Evolutionary conservation across 2,113 vertebrate genomes (phyloP), one percentile per base, ranked within the genome.

Genomic region (Hyperoodon ampullatus): DNA sequence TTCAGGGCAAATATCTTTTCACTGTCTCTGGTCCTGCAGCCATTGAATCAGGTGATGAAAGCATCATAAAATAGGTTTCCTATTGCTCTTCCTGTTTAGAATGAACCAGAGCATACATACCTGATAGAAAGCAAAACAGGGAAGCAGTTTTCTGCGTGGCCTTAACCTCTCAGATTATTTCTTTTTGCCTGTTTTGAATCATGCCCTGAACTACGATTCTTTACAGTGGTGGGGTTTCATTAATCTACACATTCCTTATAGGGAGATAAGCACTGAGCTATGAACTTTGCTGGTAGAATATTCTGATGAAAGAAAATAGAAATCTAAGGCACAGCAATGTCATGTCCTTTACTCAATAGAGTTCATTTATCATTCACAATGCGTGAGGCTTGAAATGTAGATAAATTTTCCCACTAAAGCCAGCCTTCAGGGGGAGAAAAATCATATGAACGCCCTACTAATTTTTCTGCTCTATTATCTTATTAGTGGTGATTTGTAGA

Each of bases 301-400:
- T 94, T 97, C 89, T 96, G 65, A 96, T 94, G 93, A 87, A 96
- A 94, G 94, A 83, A 94, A 91, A 94, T 42, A 96, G 82, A 92
- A 96, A 89, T 94, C 83, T 77, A 23, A 92, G 60, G 75, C 90
- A 90, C 85, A 96, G 93, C 97, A 97, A 95, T 97, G 92, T 95
- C 97, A 88, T 95, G 94, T 98, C 93, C 97, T 97, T 92, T 98
- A 63, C 81, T 28, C 89, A 50, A 74, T 8, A 2, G 35, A 96
- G 88, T 97, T 97, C 97, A 97, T 97, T 97, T 96, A 96, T 98
- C 97, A 98, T 98, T 97, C 95, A 90, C 78, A 84, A 89, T 72
- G 95, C 44, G 6, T 92, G 93, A 81, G 92, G 96, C 96, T 90
- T 82, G 93, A 96, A 97, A 97, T 94, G 95, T 94, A 94, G 97